Evolutionary conservation across 2,797 vertebrate species (phyloP), one percentile per base, ranked within the genome.

Genomic region (Molossus molossus): DNA sequence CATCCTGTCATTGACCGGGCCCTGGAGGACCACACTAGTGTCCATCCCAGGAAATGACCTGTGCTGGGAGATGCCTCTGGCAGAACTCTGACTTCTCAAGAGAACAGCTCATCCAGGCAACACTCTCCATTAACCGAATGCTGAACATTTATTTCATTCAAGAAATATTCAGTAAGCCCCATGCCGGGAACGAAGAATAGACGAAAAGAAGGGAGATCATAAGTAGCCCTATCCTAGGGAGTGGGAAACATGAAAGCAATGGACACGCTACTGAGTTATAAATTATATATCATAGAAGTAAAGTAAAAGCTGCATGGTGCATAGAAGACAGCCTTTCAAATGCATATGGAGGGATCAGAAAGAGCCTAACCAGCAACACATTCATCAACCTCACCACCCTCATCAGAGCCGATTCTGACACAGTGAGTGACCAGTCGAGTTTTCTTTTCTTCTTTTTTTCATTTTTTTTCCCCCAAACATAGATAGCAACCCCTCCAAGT

Each of bases 201-300:
- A 83, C 0, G 0, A 15, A 14, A 20, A 18, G 48, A 60, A 60
- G n/a, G 10, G 10, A 57, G 8, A 33, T 29, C 3, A 29, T 48
- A 64, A 48, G 84, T 5, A 79, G 29, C 53, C 65, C 27, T 8
- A 9, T 4, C 57, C 25, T 58, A 55, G 25, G 29, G 53, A 55
- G 33, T 10, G 3, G 60, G n/a, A 48, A 27, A 15, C n/a, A 48
- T 3, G 21, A 40, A 62, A 9, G 53, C 65, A 77, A 17, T 60
- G n/a, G n/a, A 4, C 9, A 53, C 2, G 14, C 2, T 5, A 7
- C 23, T 20, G 1, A 25, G 6, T 17, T 9, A 25, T n/a, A 64
- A 84, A 45, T 14, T 33, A 37, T 1, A 64, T 2, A 0, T 14
- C 29, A 65, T 0, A 9, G 15, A 83, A 91, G 48, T 50, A 45